phyloP scores from a whole-genome alignment of 2,113 vertebrate genomes.

The Fulica atra region DNA sequence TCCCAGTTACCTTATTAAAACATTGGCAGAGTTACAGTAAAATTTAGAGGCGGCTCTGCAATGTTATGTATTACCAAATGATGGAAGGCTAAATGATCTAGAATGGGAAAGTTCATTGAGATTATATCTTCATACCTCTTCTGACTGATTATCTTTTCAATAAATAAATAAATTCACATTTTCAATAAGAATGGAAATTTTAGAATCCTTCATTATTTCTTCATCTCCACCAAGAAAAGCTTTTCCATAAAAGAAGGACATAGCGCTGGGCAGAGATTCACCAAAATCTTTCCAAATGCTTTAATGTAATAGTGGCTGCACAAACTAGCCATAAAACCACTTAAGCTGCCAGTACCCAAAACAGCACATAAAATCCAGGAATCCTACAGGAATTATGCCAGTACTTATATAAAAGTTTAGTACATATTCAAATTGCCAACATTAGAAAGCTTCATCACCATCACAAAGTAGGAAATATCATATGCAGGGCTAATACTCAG shows the following conservation, averaged over 20 bases:
- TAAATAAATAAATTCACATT: not conserved
- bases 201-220: not conserved
- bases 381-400: not conserved
- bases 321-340: slow-evolving; percentile 8
- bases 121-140: not conserved
- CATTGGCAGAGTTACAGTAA: not conserved
- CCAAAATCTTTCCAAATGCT: slow-evolving; percentile 17
- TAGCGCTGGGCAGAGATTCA: not conserved
- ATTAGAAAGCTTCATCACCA: not conserved
- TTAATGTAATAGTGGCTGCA: not conserved
- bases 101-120: not conserved
- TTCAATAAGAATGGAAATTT: not conserved
- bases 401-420: not conserved
- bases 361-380: not conserved
- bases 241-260: not conserved
- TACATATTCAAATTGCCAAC: not conserved
- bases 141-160: not conserved
- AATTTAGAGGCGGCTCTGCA: not conserved
- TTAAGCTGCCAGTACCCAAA: not conserved
- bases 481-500: not conserved
- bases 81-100: not conserved
- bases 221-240: not conserved
- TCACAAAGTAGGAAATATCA: not conserved
- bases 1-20: not conserved
- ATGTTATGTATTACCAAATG: not conserved